Evolutionary conservation across 2,888 invertebrate species (phyloP).

Genomic region (Oscheius sp.): DNA sequence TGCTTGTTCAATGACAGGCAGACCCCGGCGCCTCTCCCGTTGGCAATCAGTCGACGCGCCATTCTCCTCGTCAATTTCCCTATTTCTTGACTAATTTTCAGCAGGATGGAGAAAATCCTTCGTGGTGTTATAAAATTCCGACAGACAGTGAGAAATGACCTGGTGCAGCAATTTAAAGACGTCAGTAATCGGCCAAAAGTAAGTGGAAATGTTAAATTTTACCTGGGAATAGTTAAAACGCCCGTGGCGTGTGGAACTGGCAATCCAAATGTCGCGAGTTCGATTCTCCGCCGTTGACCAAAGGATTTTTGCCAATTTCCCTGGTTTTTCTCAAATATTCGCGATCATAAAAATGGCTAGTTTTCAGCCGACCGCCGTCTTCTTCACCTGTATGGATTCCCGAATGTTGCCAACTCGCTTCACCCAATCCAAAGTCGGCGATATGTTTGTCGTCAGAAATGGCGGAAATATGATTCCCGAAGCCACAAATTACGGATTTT

Average conservation of each 20-base stretch:
- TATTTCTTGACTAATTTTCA: no score
- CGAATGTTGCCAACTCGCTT: slow-evolving; percentile 94
- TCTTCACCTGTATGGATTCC: slow-evolving; percentile 98
- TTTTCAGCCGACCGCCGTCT: slow-evolving; percentile 92
- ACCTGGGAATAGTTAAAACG: no score
- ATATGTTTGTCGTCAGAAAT: slow-evolving; percentile 96
- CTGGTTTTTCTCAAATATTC: background rate
- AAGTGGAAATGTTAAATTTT: no score
- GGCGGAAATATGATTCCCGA: slow-evolving; percentile 94
- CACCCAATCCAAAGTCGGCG: slow-evolving; percentile 90
- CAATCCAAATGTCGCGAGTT: no score
- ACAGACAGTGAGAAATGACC: slow-evolving; percentile 80
- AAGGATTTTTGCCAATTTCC: no score
- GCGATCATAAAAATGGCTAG: background rate
- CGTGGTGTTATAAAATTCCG: slow-evolving; percentile 91
- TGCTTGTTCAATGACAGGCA: slow-evolving; percentile 19
- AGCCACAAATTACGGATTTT: slow-evolving; percentile 83
- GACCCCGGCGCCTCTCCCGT: background rate
- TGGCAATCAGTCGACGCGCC: no score
- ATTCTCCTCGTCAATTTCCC: no score
- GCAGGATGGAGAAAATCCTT: slow-evolving; percentile 78
- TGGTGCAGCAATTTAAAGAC: slow-evolving; percentile 87
- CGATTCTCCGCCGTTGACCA: no score
- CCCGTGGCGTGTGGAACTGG: no score
- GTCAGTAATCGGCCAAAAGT: slow-evolving; percentile 89